Percentiles rank a stretch among this genome's conserved stretches.
Conservation (phyloP, 2,888 invertebrate species). For the Caenorhabditis uteleia region DNA sequence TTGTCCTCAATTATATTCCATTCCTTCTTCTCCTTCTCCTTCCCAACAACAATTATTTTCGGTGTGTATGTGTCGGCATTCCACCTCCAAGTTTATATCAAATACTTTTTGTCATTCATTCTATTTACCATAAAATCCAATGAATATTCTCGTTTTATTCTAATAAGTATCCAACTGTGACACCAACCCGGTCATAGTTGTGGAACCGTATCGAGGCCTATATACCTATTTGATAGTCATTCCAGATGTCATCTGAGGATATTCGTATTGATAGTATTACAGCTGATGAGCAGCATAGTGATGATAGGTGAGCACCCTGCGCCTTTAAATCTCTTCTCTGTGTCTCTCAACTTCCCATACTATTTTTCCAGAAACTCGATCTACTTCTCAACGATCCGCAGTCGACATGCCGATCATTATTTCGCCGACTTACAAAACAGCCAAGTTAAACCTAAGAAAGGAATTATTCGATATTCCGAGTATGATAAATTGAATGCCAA, state of each 20-base stretch:
- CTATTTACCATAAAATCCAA: too few relatives aligned
- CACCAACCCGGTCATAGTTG: too few relatives aligned
- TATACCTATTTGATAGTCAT: too few relatives aligned
- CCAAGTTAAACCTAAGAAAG: conserved; percentile 23
- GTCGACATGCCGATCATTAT: conserved; percentile 32
- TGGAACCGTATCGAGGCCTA: too few relatives aligned
- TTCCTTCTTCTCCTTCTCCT: background rate
- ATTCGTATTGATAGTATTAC: conserved; percentile 16
- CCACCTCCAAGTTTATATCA: too few relatives aligned
- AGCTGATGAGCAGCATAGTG: conserved; percentile 24
- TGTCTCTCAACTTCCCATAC: too few relatives aligned
- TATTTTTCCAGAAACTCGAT: conserved; percentile 32
- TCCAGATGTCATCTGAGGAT: conserved; percentile 33
- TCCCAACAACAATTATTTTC: too few relatives aligned
- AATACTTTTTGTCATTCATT: too few relatives aligned
- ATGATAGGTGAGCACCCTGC: conserved; percentile 6
- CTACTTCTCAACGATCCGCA: conserved; percentile 34
- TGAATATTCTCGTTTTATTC: too few relatives aligned
- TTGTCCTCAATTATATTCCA: background rate
- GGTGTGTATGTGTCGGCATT: too few relatives aligned
- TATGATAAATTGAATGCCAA: conserved; percentile 12
- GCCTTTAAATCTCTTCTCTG: background rate
- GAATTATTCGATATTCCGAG: conserved; percentile 18
- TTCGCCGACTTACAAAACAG: conserved; percentile 14
- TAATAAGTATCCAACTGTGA: too few relatives aligned